Base-by-base conservation (phyloP, 2,797 vertebrate species). In the Cyclura pinguis region DNA sequence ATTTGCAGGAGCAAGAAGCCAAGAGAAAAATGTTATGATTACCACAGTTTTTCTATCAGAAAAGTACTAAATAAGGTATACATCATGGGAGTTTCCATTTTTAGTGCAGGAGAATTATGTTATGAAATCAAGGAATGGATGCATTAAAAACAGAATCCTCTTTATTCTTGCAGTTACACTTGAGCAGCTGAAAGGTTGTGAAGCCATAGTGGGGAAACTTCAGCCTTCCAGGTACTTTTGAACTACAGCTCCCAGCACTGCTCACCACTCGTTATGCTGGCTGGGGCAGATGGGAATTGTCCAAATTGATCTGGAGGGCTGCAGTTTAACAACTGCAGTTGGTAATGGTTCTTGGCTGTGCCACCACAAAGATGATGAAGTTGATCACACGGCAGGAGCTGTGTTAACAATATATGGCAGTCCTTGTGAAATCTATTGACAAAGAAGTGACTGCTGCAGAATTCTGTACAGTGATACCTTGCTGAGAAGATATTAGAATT, bases 121-220 rank as follows among this genome's bases (percentile, higher is more conserved):
- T 24, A 57, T 89, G 74, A 87, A 55, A 64, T 42, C 80, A 78
- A 77, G 55, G 52, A 20, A 24, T 32, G 14, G 47, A n/a, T 87
- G 72, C 1, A n/a, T 81, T 57, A 80, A 57, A 62, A 86, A 73
- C 27, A n/a, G 13, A 18, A 27, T 81, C 52, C 14, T 83, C 42
- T 88, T 85, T 84, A 50, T 35, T 78, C 77, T 69, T 57, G 55
- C 38, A 78, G 57, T 84, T 62, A 78, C 27, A n/a, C 47, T n/a
- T 72, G 32, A 62, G 5, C 80, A 55, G 20, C 47, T 52, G 62
- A 84, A 77, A 47, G n/a, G 12, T 59, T 74, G 38, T n/a, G 62
- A 83, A 83, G 29, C 9, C 7, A 5, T 5, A 55, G 52, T 55
- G 7, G 52, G 52, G 12, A 6, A 55, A 55, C 52, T 55, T 7